phyloP scores from a whole-genome alignment of 2,113 vertebrate species.

The Cyanoramphus novaezelandiae region DNA sequence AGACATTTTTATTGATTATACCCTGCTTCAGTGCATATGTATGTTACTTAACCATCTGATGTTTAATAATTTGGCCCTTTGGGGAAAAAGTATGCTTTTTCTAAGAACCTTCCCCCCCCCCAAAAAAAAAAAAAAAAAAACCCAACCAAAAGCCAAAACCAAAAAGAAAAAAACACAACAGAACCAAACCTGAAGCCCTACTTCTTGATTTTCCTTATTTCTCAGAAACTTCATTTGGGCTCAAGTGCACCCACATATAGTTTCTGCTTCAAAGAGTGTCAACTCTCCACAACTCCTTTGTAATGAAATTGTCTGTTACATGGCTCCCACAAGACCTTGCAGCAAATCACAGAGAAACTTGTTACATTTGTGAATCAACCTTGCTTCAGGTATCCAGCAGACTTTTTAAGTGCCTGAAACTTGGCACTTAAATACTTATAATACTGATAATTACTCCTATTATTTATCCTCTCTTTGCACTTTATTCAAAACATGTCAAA shows the following conservation, averaged over 20 bases:
- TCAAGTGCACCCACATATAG: not conserved
- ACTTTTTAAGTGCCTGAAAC: not conserved
- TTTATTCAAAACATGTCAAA: not conserved
- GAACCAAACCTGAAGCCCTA: not conserved
- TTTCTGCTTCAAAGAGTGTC: not conserved
- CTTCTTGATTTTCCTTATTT: not conserved
- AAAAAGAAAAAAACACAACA: not conserved
- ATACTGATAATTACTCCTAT: not conserved
- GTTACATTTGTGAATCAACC: not conserved
- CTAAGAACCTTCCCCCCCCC: too few relatives aligned
- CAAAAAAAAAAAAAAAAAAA: not conserved
- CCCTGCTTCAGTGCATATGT: not conserved
- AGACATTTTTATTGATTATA: not conserved
- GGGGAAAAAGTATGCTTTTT: not conserved
- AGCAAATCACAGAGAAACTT: not conserved
- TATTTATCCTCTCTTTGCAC: not conserved
- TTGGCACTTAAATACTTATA: not conserved
- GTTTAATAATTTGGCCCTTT: not conserved
- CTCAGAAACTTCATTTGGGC: not conserved
- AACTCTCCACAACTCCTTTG: not conserved
- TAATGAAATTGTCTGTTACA: not conserved
- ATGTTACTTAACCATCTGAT: not conserved
- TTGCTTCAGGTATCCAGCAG: not conserved
- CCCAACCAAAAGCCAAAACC: not conserved
- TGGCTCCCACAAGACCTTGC: not conserved